Evolutionary conservation across 1,140 invertebrate genomes (phyloP).

Genomic region (Nebria ingens): DNA sequence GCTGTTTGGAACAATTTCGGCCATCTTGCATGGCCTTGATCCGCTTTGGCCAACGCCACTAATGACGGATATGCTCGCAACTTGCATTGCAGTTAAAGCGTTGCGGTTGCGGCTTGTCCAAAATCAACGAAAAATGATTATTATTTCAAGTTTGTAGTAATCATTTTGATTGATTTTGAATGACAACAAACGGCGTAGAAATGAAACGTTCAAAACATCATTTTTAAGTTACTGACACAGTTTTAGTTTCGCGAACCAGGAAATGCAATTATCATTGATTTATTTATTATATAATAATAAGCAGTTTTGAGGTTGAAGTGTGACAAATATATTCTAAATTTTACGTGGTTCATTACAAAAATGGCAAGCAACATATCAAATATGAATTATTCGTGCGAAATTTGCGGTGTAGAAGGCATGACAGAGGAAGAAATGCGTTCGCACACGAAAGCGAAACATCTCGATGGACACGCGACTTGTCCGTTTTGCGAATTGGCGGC

Average conservation of each 20-base stretch:
- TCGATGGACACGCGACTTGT: slow-evolving; percentile 64
- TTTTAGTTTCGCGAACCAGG: background rate
- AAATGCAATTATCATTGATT: slow-evolving; percentile 7
- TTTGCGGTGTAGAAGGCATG: slow-evolving; percentile 68
- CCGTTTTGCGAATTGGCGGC: slow-evolving; percentile 71
- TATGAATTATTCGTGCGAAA: slow-evolving; percentile 56
- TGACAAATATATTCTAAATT: background rate
- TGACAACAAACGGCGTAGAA: no score
- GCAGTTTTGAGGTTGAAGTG: background rate
- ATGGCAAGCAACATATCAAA: slow-evolving; percentile 34
- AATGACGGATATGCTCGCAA: background rate
- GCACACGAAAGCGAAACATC: slow-evolving; percentile 64
- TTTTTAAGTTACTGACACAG: background rate
- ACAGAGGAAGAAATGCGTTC: slow-evolving; percentile 67
- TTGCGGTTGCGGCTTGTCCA: slow-evolving; percentile 3
- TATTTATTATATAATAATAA: slow-evolving; percentile 5
- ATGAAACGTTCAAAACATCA: background rate
- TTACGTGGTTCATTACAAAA: slow-evolving; percentile 10
- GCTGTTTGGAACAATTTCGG: no score
- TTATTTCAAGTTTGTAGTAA: background rate
- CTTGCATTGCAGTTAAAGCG: slow-evolving; percentile 1
- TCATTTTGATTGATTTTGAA: no score
- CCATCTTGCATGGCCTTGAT: background rate
- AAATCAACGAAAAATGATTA: background rate
- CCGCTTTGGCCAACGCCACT: background rate